Evolutionary conservation across 2,888 invertebrate genomes (phyloP).

Genomic region (Emmelina monodactyla): DNA sequence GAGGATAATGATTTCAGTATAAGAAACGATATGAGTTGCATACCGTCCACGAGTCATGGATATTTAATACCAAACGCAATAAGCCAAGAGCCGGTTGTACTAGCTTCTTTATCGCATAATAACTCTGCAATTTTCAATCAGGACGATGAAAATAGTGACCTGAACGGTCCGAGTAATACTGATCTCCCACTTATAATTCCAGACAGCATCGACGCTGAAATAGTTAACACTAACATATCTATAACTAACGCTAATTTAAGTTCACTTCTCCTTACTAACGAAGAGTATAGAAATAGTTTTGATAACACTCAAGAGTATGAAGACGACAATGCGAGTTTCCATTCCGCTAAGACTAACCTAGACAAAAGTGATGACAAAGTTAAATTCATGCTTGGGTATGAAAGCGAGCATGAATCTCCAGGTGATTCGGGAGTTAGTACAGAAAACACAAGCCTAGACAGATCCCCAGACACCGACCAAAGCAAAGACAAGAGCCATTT

Average conservation of each 20-base stretch:
- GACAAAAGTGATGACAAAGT: conserved; percentile 40
- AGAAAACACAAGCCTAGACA: conserved; percentile 74
- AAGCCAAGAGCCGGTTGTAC: conserved; percentile 62
- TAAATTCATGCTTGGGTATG: conserved; percentile 56
- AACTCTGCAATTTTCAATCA: conserved; percentile 52
- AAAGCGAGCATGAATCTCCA: conserved; percentile 55
- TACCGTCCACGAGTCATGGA: conserved; percentile 71
- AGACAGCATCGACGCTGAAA: conserved; percentile 46
- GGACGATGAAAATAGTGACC: conserved; percentile 35
- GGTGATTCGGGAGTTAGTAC: conserved; percentile 76
- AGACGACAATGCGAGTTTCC: conserved; percentile 38
- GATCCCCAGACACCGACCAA: conserved; percentile 68
- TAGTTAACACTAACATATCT: conserved; percentile 62
- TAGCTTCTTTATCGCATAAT: conserved; percentile 59
- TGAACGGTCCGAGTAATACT: conserved; percentile 28
- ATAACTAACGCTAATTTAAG: conserved; percentile 71
- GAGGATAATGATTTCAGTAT: conserved; percentile 30
- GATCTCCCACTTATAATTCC: conserved; percentile 48
- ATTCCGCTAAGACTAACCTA: conserved; percentile 38
- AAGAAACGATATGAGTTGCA: conserved; percentile 50
- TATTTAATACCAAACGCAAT: conserved; percentile 71
- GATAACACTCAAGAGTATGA: conserved; percentile 26
- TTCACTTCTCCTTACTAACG: conserved; percentile 62
- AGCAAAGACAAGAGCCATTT: conserved; percentile 36
- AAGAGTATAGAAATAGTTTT: conserved; percentile 44